Evolutionary conservation across 1,140 invertebrate genomes (phyloP).

Genomic region (Anoplolepis gracilipes): DNA sequence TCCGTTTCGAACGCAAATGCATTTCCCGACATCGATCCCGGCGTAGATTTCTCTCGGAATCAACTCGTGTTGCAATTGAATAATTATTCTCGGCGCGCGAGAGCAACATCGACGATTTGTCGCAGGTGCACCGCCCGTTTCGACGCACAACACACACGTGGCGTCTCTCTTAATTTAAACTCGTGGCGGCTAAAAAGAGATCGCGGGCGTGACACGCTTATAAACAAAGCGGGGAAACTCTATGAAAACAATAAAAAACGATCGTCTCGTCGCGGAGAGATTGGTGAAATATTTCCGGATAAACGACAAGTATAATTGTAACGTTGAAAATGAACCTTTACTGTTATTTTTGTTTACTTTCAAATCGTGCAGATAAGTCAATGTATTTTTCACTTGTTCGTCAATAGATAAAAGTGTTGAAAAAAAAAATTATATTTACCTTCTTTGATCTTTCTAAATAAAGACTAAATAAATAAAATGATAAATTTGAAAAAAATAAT

Average conservation of each 20-base stretch:
- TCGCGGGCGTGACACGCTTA: not conserved
- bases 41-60: not conserved
- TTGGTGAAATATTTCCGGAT: constrained; percentile 27
- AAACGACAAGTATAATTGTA: constrained; percentile 22
- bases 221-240: constrained; percentile 10
- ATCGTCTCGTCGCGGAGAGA: not conserved
- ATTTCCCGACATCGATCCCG: not conserved
- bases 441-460: too few relatives aligned
- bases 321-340: too few relatives aligned
- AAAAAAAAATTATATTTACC: too few relatives aligned
- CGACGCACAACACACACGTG: constrained; percentile 31
- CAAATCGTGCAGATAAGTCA: too few relatives aligned
- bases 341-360: too few relatives aligned
- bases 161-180: constrained; percentile 27
- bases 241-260: not conserved
- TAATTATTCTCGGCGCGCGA: constrained; percentile 10
- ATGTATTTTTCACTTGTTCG: too few relatives aligned
- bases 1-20: not conserved
- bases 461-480: too few relatives aligned
- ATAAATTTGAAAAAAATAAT: too few relatives aligned
- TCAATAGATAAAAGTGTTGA: too few relatives aligned
- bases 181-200: constrained; percentile 10
- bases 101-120: constrained; percentile 14
- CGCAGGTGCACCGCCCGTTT: constrained; percentile 21
- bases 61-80: not conserved